A percentile compares a stretch with the other conserved stretches of the same genome.
phyloP scores from a whole-genome alignment of 2,113 vertebrate genomes.

The Anoplopoma fimbria region DNA sequence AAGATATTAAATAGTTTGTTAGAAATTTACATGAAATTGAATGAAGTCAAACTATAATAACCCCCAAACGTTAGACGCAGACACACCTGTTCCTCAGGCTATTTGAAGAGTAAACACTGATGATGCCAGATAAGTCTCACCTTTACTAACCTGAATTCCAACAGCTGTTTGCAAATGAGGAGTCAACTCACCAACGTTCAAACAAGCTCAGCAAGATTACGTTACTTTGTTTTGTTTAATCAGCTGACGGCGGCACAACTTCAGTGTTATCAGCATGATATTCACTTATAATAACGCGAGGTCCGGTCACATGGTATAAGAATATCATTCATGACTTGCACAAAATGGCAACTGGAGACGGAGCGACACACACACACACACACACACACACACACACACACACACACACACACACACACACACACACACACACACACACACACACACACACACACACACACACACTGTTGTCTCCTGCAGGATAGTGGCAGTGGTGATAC shows the following conservation, averaged over 20 bases:
- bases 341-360: conserved; percentile 73
- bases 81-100: conserved; percentile 36
- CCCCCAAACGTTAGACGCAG: not conserved
- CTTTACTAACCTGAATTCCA: conserved; percentile 16
- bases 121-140: conserved; percentile 27
- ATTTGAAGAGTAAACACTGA: conserved; percentile 52
- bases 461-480: conserved; percentile 69
- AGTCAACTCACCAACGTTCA: conserved; percentile 34
- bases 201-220: conserved; percentile 48
- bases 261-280: conserved; percentile 24
- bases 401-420: conserved; percentile 72
- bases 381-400: conserved; percentile 68
- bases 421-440: conserved; percentile 68
- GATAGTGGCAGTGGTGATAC: conserved; percentile 63
- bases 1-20: not conserved
- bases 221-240: conserved; percentile 13
- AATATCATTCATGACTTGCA: conserved; percentile 77
- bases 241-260: conserved; percentile 18
- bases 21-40: not conserved
- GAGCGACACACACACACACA: conserved; percentile 65
- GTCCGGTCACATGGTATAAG: conserved; percentile 50
- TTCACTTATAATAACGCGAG: conserved; percentile 30
- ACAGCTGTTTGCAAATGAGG: conserved; percentile 37
- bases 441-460: conserved; percentile 67
- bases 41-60: not conserved